A percentile compares a stretch with the other conserved stretches of the same genome.
Conservation (phyloP, 2,113 vertebrate genomes). For the Anser cygnoides region DNA sequence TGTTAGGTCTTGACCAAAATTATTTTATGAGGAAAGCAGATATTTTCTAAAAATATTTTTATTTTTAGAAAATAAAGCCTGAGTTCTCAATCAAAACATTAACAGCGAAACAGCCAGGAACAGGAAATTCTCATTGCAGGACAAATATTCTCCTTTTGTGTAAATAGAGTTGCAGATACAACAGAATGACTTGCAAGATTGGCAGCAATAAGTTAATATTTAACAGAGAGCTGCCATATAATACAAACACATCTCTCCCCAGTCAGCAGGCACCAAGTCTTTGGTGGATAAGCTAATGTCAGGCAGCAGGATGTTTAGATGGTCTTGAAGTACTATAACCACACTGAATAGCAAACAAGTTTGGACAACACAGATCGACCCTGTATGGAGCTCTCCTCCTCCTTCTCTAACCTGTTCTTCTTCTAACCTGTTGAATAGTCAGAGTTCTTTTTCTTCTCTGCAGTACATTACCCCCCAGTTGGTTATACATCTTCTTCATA, state of each 20-base stretch:
- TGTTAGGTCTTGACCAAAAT: neutral
- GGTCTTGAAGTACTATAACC: neutral
- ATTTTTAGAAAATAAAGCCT: neutral
- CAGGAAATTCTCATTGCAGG: neutral
- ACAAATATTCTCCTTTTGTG: neutral
- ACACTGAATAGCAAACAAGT: neutral
- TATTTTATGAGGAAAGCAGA: neutral
- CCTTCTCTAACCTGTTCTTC: no score
- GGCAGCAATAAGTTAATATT: neutral
- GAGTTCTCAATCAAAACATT: neutral
- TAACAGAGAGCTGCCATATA: neutral
- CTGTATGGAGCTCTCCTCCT: neutral
- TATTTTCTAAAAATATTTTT: neutral
- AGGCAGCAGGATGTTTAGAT: neutral
- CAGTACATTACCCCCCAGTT: neutral
- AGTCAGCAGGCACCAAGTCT: neutral
- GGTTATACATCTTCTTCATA: neutral
- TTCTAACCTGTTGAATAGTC: neutral
- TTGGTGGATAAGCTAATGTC: accelerated
- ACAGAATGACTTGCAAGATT: neutral
- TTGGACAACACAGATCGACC: neutral
- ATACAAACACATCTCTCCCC: neutral
- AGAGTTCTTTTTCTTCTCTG: neutral
- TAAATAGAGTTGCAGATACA: neutral
- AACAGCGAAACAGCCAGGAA: neutral